Evolutionary conservation across 2,888 invertebrate genomes (phyloP).

Genomic region (Chirona hameri): DNA sequence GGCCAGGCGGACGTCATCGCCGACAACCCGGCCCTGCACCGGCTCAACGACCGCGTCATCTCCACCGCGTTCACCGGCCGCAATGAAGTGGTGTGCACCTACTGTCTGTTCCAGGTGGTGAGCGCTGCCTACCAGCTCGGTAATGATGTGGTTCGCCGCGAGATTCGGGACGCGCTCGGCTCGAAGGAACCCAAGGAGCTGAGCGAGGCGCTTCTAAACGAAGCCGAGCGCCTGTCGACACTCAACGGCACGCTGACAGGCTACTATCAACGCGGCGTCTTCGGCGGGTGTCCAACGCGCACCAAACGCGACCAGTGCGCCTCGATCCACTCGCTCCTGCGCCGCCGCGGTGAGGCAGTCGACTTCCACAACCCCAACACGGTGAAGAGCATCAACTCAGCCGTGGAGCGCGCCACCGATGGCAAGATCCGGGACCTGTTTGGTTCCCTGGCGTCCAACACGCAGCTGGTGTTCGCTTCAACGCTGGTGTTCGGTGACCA

Average conservation of each 20-base stretch:
- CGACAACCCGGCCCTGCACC: neutral
- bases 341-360: neutral
- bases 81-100: constrained; percentile 22
- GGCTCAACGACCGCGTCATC: constrained; percentile 24
- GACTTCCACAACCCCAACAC: neutral
- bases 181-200: neutral
- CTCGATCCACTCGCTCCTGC: neutral
- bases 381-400: neutral
- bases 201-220: neutral
- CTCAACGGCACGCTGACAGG: neutral
- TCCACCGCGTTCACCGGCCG: neutral
- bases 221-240: neutral
- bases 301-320: neutral
- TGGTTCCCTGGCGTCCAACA: neutral
- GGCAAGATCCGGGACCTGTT: constrained; percentile 1
- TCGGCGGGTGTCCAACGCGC: neutral
- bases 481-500: neutral
- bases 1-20: neutral
- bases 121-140: neutral
- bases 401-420: neutral
- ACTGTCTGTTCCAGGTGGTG: constrained; percentile 8
- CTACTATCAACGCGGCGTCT: neutral
- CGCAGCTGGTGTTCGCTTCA: neutral
- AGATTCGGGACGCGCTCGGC: constrained; percentile 5
- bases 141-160: neutral